Base-by-base conservation (phyloP, 2,888 invertebrate species). In the Syrphus vitripennis region DNA sequence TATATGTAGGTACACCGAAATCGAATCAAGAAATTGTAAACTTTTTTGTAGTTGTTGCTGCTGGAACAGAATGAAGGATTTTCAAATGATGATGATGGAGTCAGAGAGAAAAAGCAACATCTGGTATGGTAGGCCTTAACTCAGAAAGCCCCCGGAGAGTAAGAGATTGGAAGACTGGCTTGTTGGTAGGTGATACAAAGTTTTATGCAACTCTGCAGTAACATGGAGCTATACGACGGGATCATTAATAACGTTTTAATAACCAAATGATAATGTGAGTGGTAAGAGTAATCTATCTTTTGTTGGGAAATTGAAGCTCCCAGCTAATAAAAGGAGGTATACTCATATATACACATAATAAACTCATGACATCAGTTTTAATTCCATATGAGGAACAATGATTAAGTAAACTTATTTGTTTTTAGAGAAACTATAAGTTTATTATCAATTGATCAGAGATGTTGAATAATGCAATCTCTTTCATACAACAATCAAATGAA, bases 11-110 rank as follows among this genome's bases (percentile, higher is more conserved):
- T 83, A 84, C 84, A 84, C 50, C 84, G 81, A 84, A 84, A 84
- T 84, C 81, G 81, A 84, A 84, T 84, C 84, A 84, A 84, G 76
- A 80, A 72, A 67, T 76, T 84, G 80, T 80, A 76, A 31, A 34
- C 14, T 61, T 67, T 55, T 61, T 29, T 26, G 6, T 63, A 7
- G 26, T 26, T 37, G 34, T 59, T 59, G 31, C 12, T 57, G 34
- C 0, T 40, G 16, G 31, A 19, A 42, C 69, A 45, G 19, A 75
- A 69, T 55, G 71, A 71, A 34, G 59, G 53, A 31, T 71, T 71
- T 84, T 72, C 81, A 81, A 76, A 81, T 69, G 69, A 24, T 57
- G 67, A 42, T 3, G 12, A 10, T 12, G 37, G 55, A n/a, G 50
- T 29, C 1, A 12, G 12, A 14, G 24, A 50, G 24, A 21, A 42